phyloP scores from a whole-genome alignment of 2,888 invertebrate genomes.

The Andrena haemorrhoa region DNA sequence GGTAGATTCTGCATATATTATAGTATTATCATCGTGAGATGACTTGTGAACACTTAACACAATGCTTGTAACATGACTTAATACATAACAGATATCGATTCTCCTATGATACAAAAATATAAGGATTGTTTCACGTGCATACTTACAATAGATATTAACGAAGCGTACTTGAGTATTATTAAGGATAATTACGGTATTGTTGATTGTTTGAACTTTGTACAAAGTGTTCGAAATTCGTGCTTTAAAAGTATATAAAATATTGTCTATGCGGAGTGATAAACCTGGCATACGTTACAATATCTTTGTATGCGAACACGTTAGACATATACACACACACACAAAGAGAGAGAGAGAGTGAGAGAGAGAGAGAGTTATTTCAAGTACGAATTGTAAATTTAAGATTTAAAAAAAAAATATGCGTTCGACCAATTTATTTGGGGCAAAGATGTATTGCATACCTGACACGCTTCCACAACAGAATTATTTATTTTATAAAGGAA shows the following conservation, averaged over 20 bases:
- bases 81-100: slow-evolving; percentile 40
- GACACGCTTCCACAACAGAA: slow-evolving; percentile 32
- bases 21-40: slow-evolving; percentile 45
- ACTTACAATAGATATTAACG: slow-evolving; percentile 61
- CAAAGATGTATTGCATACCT: slow-evolving; percentile 16
- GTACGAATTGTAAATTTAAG: slow-evolving; percentile 37
- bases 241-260: slow-evolving; percentile 43
- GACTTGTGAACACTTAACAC: slow-evolving; percentile 49
- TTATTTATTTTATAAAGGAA: slow-evolving; percentile 37
- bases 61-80: slow-evolving; percentile 56
- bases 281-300: slow-evolving; percentile 17
- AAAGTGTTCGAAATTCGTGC: slow-evolving; percentile 45
- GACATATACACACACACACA: background rate
- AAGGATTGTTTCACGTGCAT: slow-evolving; percentile 48
- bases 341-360: too few relatives aligned
- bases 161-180: slow-evolving; percentile 61
- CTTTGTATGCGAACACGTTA: slow-evolving; percentile 37
- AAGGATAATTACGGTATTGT: slow-evolving; percentile 51
- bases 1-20: slow-evolving; percentile 43
- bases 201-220: slow-evolving; percentile 51
- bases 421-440: slow-evolving; percentile 22
- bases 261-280: slow-evolving; percentile 40
- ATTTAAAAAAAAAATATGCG: slow-evolving; percentile 21
- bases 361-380: slow-evolving; percentile 20
- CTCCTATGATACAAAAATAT: slow-evolving; percentile 30